Base-by-base conservation (phyloP, 2,888 invertebrate genomes). In the Drosophila pullipes region DNA sequence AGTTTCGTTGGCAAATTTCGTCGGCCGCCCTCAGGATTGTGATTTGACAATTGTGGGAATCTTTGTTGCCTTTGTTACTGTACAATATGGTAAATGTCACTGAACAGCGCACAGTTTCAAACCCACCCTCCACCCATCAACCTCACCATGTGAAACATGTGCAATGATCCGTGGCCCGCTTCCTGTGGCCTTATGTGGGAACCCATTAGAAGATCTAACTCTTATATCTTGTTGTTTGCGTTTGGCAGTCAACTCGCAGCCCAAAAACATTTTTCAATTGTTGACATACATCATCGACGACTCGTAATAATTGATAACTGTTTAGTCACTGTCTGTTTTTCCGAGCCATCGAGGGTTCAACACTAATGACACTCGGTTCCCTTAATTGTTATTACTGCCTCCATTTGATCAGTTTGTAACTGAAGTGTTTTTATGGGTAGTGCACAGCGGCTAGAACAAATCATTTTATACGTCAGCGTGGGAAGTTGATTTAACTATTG, bases 31-130 rank as follows among this genome's bases (percentile, higher is more conserved):
- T n/a, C 2, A 28, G 31, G 31, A 68, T 81, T 82, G 76, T 81
- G 89, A 81, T 85, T 86, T 76, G 90, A 89, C 89, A 86, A 86
- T 89, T 90, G 90, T 90, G 90, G 90, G 90, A 90, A 89, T 75
- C 76, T 69, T 73, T 75, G 68, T 76, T 60, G 55, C 41, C 54
- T 69, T 69, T 76, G 69, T 75, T 76, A 69, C 57, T 59, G 60
- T 5, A 13, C 88, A 90, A 90, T 85, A 90, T 89, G 82, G 65
- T 72, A 69, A 81, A 74, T 82, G 90, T 86, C 90, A 79, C 39
- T 33, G 61, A 49, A 18, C 47, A 41, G 22, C 11, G 22, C 22
- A 44, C 22, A 44, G 11, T 22, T 13, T 1, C 44, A 18, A 18
- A 30, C 16, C 28, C 53, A 70, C 63, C 63, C 65, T 47, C 47